These are phyloP conservation scores for Callipepla squamata DNA, from an alignment of 2,113 vertebrate genomes.

Conservation along the genomic window DNA sequence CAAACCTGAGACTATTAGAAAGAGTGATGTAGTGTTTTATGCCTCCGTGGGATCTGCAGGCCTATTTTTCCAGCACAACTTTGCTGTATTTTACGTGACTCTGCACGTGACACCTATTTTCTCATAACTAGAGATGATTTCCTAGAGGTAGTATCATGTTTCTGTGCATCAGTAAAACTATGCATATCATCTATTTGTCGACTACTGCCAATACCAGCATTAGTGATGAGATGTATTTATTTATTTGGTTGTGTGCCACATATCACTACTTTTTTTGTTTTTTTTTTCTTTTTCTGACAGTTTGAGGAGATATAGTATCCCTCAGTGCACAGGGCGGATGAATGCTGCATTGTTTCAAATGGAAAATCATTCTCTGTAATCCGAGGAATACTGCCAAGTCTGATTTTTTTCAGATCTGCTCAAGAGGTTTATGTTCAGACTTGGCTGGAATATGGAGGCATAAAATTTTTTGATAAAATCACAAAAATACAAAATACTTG, in stretches of 20 bases:
- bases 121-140: neutral
- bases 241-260: neutral
- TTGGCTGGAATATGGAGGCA: neutral
- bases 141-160: neutral
- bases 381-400: slow-evolving; percentile 25
- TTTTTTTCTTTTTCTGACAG: neutral
- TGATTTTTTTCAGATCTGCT: slow-evolving; percentile 20
- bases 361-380: slow-evolving; percentile 14
- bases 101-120: neutral
- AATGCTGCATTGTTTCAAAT: neutral
- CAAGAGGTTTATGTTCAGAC: slow-evolving; percentile 21
- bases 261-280: neutral
- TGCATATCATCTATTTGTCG: neutral
- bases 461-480: slow-evolving; percentile 1
- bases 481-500: neutral
- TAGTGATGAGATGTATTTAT: neutral
- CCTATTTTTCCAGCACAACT: neutral
- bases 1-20: neutral
- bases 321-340: neutral
- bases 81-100: neutral
- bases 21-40: neutral
- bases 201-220: neutral
- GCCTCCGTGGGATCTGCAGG: neutral
- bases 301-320: neutral
- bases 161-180: neutral